Percentiles rank a stretch among this genome's conserved stretches.
These are phyloP conservation scores for Xiphophorus maculatus DNA, from an alignment of 2,113 vertebrate genomes.

Conservation along the genomic window DNA sequence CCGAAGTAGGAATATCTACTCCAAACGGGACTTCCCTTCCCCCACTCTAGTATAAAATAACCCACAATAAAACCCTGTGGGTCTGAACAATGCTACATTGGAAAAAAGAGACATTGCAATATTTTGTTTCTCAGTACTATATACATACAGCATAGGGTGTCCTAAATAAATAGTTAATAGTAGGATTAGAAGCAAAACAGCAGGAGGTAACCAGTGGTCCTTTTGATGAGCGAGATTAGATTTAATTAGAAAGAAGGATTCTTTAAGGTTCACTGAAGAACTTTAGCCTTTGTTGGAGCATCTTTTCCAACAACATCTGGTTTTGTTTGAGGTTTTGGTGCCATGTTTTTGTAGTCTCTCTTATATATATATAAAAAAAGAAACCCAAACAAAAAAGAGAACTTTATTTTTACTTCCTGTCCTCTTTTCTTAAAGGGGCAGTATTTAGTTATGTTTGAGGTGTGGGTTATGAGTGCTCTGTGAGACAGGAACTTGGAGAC, in stretches of 20 bases:
- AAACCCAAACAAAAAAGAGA: no score
- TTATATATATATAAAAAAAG: no score
- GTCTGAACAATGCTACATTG: neutral
- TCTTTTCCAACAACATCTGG: neutral
- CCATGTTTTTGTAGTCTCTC: no score
- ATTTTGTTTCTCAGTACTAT: neutral
- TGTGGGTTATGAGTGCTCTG: no score
- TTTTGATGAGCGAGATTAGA: neutral
- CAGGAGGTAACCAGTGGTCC: neutral
- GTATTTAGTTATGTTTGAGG: no score
- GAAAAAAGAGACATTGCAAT: neutral
- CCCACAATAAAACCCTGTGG: conserved; percentile 44
- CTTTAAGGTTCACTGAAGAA: neutral
- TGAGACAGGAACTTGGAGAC: no score
- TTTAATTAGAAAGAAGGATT: neutral
- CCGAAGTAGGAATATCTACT: conserved; percentile 50
- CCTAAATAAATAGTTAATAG: neutral
- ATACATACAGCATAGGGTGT: neutral
- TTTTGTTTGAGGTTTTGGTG: no score
- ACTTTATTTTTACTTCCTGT: no score
- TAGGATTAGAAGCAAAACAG: neutral
- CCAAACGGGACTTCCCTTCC: conserved; percentile 37
- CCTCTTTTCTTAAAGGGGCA: no score
- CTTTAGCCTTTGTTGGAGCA: neutral
- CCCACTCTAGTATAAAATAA: conserved; percentile 45